phyloP scores from a whole-genome alignment of 2,113 vertebrate species.

The Myxocyprinus asiaticus region DNA sequence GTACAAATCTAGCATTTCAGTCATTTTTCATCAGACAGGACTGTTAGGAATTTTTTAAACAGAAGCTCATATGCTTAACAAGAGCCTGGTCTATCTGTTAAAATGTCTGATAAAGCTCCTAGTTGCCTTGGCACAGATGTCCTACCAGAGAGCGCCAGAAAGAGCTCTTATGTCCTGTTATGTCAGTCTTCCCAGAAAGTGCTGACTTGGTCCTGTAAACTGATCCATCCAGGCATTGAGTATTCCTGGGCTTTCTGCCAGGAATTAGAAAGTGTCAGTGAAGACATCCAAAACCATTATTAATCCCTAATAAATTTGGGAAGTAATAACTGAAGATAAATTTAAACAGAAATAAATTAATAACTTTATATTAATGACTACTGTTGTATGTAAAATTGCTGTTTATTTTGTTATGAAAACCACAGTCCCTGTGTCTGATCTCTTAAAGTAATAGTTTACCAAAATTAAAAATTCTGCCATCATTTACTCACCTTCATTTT shows the following conservation, averaged over 20 bases:
- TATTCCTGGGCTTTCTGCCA: not conserved
- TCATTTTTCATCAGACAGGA: not conserved
- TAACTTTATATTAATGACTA: not conserved
- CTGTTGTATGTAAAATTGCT: too few species aligned
- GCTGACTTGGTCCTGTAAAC: not conserved
- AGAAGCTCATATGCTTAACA: not conserved
- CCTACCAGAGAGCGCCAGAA: not conserved
- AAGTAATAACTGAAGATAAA: too few species aligned
- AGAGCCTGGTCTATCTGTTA: not conserved
- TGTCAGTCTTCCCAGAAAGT: constrained; percentile 7
- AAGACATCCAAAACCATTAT: constrained; percentile 5
- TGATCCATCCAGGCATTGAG: not conserved
- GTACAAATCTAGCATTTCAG: too few species aligned
- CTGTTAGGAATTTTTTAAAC: not conserved
- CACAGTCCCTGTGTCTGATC: too few species aligned
- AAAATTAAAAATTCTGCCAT: too few species aligned
- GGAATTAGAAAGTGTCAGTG: not conserved
- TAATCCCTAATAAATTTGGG: not conserved
- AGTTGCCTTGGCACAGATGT: not conserved
- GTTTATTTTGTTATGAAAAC: too few species aligned
- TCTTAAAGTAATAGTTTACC: too few species aligned
- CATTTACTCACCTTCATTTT: too few species aligned
- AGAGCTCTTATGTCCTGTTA: not conserved
- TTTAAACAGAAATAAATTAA: too few species aligned
- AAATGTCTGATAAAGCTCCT: not conserved